Evolutionary conservation across 2,797 vertebrate genomes (phyloP).

Genomic region (Sebastes miniatus): DNA sequence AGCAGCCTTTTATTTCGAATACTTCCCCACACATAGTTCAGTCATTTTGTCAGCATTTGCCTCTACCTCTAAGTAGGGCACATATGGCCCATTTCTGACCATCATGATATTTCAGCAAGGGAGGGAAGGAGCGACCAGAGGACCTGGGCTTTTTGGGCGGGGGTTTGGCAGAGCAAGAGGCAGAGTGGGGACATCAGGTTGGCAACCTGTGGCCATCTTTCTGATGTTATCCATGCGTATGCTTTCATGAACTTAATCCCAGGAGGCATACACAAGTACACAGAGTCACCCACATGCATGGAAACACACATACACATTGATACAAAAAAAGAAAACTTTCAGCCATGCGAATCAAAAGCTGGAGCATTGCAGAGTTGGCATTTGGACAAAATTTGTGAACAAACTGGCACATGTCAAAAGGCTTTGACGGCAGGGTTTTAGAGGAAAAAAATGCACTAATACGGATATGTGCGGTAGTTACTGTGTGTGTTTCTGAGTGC

Average conservation of each 20-base stretch:
- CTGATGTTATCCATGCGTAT: constrained; percentile 68
- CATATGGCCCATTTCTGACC: constrained; percentile 53
- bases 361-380: constrained; percentile 70
- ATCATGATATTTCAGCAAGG: constrained; percentile 21
- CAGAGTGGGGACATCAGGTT: constrained; percentile 66
- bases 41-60: constrained; percentile 30
- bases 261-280: constrained; percentile 38
- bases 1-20: constrained; percentile 12
- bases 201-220: constrained; percentile 73
- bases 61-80: constrained; percentile 53
- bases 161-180: constrained; percentile 35
- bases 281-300: constrained; percentile 18
- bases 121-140: constrained; percentile 5
- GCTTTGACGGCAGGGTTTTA: constrained; percentile 80
- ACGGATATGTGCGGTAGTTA: constrained; percentile 76
- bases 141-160: constrained; percentile 3
- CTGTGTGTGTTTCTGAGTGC: constrained; percentile 76
- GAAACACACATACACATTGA: constrained; percentile 35
- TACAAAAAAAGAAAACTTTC: constrained; percentile 58
- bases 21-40: neutral
- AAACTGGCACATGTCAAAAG: constrained; percentile 82
- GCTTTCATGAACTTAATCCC: constrained; percentile 71
- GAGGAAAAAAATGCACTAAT: constrained; percentile 66
- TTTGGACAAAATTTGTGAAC: constrained; percentile 76
- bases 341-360: constrained; percentile 53